phyloP scores from a whole-genome alignment of 2,888 invertebrate species.

The Cabera pusaria region DNA sequence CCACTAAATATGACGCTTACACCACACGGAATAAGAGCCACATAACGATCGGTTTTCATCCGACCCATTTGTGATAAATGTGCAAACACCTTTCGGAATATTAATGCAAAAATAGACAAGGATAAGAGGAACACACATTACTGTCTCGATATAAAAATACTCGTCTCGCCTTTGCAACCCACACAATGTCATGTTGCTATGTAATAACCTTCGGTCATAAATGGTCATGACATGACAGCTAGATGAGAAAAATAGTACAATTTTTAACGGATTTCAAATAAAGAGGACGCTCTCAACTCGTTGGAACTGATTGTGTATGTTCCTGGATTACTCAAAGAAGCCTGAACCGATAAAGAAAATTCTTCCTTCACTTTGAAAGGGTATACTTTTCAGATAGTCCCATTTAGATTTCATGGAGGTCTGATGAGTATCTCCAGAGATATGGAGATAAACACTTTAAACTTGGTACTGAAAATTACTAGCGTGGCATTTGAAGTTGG shows the following conservation, averaged over 20 bases:
- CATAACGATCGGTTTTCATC: slow-evolving; percentile 23
- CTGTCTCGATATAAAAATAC: slow-evolving; percentile 11
- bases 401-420: too few species aligned
- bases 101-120: slow-evolving; percentile 37
- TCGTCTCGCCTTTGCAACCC: slow-evolving; percentile 4
- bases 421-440: too few species aligned
- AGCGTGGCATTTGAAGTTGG: too few species aligned
- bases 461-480: too few species aligned
- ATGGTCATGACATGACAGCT: slow-evolving; percentile 12
- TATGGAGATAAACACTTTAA: too few species aligned
- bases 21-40: slow-evolving; percentile 28
- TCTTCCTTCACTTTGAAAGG: too few species aligned
- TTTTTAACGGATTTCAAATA: too few species aligned
- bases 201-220: slow-evolving; percentile 19
- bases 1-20: slow-evolving; percentile 29
- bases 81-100: slow-evolving; percentile 45
- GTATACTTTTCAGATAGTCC: too few species aligned
- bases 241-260: slow-evolving; percentile 11
- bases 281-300: too few species aligned
- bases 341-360: too few species aligned
- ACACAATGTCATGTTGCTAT: slow-evolving; percentile 18
- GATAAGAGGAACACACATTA: slow-evolving; percentile 25
- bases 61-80: slow-evolving; percentile 39
- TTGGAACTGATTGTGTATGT: too few species aligned
- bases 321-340: too few species aligned